A percentile compares a stretch with the other conserved stretches of the same genome.
phyloP scores from a whole-genome alignment of 2,888 invertebrate genomes.

The Drosophila tripunctata region DNA sequence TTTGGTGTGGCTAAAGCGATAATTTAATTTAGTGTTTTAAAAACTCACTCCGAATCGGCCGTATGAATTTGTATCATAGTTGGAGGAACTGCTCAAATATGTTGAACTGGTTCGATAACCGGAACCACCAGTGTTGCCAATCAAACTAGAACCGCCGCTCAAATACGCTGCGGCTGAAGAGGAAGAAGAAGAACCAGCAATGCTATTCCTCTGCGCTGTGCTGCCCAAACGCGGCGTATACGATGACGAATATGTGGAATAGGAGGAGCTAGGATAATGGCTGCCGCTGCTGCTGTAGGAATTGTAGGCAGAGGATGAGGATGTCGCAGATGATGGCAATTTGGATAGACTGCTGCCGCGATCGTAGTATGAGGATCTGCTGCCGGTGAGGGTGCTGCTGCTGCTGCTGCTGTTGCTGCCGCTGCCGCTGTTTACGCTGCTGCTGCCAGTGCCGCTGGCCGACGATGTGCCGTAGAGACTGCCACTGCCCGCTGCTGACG shows the following conservation, averaged over 20 bases:
- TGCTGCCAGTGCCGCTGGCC: conserved; percentile 64
- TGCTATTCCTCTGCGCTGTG: conserved; percentile 60
- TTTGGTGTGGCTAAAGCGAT: conserved; percentile 35
- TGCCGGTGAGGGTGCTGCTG: conserved; percentile 51
- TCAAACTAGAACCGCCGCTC: conserved; percentile 70
- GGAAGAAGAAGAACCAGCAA: no score
- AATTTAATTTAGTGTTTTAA: not conserved
- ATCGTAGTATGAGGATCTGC: conserved; percentile 74
- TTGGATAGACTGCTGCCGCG: conserved; percentile 79
- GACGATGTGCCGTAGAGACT: conserved; percentile 83
- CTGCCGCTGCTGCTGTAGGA: conserved; percentile 40
- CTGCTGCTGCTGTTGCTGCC: conserved; percentile 38
- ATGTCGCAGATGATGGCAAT: conserved; percentile 34
- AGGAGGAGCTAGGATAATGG: conserved; percentile 71
- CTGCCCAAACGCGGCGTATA: conserved; percentile 79
- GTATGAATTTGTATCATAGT: conserved; percentile 83
- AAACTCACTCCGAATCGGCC: conserved; percentile 84
- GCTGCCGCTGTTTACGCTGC: conserved; percentile 48
- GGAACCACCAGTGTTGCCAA: conserved; percentile 47
- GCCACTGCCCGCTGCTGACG: conserved; percentile 83
- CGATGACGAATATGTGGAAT: conserved; percentile 67
- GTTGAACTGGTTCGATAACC: conserved; percentile 81
- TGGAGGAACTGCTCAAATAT: conserved; percentile 75
- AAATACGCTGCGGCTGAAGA: conserved; percentile 69
- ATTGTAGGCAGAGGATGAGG: conserved; percentile 53